phyloP scores from a whole-genome alignment of 2,113 vertebrate species.

The Spilogale gracilis region DNA sequence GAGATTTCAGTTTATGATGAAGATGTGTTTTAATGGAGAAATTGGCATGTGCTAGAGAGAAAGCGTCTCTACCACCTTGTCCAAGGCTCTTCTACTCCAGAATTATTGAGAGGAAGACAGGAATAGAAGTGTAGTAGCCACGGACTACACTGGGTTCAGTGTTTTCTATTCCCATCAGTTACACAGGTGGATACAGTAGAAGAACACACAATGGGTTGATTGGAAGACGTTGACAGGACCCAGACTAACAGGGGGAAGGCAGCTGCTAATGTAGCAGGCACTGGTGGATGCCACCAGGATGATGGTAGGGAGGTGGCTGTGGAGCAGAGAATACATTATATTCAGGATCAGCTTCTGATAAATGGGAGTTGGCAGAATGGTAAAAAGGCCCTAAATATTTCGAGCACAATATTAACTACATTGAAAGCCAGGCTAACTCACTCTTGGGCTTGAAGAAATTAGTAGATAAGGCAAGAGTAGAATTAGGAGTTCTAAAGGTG shows the following conservation, averaged over 20 bases:
- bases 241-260: not conserved
- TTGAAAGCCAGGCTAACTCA: slow-evolving; percentile 39
- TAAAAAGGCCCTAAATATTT: slow-evolving; percentile 33
- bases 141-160: not conserved
- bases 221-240: not conserved
- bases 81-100: not conserved
- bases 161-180: not conserved
- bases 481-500: slow-evolving; percentile 67
- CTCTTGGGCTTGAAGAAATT: slow-evolving; percentile 60
- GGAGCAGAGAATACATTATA: not conserved
- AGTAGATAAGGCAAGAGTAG: slow-evolving; percentile 61
- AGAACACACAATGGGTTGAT: not conserved
- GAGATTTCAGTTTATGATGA: slow-evolving; percentile 32
- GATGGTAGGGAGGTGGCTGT: not conserved
- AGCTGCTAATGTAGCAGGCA: not conserved
- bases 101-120: not conserved
- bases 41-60: slow-evolving; percentile 4
- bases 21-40: slow-evolving; percentile 35
- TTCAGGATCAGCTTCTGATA: slow-evolving; percentile 16
- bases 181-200: not conserved
- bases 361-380: not conserved
- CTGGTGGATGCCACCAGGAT: too few species aligned
- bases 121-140: not conserved
- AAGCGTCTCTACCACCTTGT: not conserved
- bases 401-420: slow-evolving; percentile 54